phyloP scores from a whole-genome alignment of 1,140 invertebrate genomes.

The Calephelis virginiensis region DNA sequence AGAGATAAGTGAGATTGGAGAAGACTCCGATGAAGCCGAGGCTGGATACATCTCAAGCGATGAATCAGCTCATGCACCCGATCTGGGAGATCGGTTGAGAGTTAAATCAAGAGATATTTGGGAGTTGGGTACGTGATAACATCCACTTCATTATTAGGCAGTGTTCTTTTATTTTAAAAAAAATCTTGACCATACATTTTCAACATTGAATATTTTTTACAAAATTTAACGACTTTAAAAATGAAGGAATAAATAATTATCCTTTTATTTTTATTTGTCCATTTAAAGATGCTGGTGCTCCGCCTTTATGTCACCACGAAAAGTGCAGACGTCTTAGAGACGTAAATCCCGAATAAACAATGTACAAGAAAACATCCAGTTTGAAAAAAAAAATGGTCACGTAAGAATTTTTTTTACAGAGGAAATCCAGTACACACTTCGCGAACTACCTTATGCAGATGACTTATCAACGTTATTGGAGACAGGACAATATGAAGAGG shows the following conservation, averaged over 20 bases:
- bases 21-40: conserved; percentile 65
- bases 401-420: conserved; percentile 40
- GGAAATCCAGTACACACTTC: conserved; percentile 60
- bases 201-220: no score
- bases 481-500: conserved; percentile 60
- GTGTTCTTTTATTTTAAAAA: no score
- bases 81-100: conserved; percentile 66
- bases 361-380: no score
- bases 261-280: no score
- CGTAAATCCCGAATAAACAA: not conserved
- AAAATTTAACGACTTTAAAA: no score
- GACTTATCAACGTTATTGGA: conserved; percentile 73
- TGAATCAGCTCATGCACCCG: conserved; percentile 73
- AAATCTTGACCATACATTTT: no score
- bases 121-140: conserved; percentile 59
- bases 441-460: conserved; percentile 71
- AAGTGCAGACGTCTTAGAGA: no score
- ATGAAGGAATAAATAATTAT: no score
- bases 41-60: conserved; percentile 79
- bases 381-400: not conserved
- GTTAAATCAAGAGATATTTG: conserved; percentile 77
- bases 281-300: no score
- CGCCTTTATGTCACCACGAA: no score
- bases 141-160: not conserved
- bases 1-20: conserved; percentile 53